Percentiles rank a stretch among this genome's conserved stretches.
phyloP scores from a whole-genome alignment of 2,797 vertebrate genomes.

The Botia kubotai region DNA sequence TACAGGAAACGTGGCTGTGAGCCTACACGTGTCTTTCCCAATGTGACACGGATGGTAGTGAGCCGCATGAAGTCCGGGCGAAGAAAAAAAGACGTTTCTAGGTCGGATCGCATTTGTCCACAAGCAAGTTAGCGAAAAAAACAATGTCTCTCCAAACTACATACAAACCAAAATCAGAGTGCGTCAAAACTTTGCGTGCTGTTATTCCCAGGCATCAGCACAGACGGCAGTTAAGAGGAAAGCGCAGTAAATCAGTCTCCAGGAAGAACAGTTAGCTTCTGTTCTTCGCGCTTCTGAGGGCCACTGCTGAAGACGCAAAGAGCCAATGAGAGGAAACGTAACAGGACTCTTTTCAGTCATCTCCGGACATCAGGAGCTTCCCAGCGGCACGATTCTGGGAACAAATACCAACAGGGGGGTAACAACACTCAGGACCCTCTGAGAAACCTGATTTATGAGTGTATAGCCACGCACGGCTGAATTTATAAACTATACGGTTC shows the following conservation, averaged over 20 bases:
- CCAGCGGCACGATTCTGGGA: constrained; percentile 66
- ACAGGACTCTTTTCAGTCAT: constrained; percentile 58
- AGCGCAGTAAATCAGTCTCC: constrained; percentile 18
- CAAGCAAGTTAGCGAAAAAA: constrained; percentile 28
- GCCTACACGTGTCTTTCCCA: constrained; percentile 73
- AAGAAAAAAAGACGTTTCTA: not conserved
- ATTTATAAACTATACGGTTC: not conserved
- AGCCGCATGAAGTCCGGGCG: not conserved
- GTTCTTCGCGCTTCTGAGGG: not conserved
- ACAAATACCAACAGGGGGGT: constrained; percentile 46
- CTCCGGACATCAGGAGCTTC: constrained; percentile 50
- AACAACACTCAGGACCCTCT: constrained; percentile 27
- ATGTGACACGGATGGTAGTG: constrained; percentile 59
- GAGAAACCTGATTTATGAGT: not conserved
- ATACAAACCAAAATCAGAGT: not conserved
- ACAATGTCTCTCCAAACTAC: not conserved
- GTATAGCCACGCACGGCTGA: not conserved
- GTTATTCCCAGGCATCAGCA: constrained; percentile 59
- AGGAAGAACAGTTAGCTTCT: not conserved
- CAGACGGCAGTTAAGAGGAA: constrained; percentile 5
- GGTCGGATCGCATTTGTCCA: not conserved
- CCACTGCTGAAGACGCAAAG: not conserved
- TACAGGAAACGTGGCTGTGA: constrained; percentile 65
- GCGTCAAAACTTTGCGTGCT: constrained; percentile 28
- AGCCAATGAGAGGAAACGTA: constrained; percentile 53